Evolutionary conservation across 2,888 invertebrate genomes (phyloP).

Genomic region (Agapostemon virescens): DNA sequence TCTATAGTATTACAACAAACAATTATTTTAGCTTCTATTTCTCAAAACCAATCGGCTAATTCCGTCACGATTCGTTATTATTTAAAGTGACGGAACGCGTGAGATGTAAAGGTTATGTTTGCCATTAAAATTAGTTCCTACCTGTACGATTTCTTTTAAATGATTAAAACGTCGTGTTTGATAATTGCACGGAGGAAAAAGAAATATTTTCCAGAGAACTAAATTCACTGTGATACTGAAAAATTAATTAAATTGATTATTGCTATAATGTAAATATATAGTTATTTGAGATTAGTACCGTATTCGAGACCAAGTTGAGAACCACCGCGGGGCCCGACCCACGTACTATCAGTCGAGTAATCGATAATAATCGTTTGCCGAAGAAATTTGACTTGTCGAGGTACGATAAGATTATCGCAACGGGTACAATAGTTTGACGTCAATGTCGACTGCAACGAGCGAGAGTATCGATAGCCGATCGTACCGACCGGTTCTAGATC

Average conservation of each 20-base stretch:
- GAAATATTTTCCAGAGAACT: too few species aligned
- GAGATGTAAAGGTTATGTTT: too few species aligned
- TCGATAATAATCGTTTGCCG: slow-evolving; percentile 29
- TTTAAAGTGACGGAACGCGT: too few species aligned
- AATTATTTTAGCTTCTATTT: too few species aligned
- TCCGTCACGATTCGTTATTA: too few species aligned
- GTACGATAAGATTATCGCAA: slow-evolving; percentile 44
- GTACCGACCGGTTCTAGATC: slow-evolving; percentile 31
- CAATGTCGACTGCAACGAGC: slow-evolving; percentile 26
- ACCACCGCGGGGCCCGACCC: not conserved
- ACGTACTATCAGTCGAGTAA: slow-evolving; percentile 2
- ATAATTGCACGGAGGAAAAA: too few species aligned
- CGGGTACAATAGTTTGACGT: slow-evolving; percentile 48
- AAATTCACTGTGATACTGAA: too few species aligned
- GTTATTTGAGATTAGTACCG: not conserved
- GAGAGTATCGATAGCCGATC: slow-evolving; percentile 44
- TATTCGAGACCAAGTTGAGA: not conserved
- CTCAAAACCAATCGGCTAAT: too few species aligned
- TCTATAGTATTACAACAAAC: too few species aligned
- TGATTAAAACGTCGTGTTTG: too few species aligned
- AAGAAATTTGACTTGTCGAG: slow-evolving; percentile 48
- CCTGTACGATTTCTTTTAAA: too few species aligned
- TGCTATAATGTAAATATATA: not conserved
- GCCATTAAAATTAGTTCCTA: too few species aligned
- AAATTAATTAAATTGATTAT: not conserved